Evolutionary conservation across 1,140 invertebrate species (phyloP).

Genomic region (Neuroterus valhalla): DNA sequence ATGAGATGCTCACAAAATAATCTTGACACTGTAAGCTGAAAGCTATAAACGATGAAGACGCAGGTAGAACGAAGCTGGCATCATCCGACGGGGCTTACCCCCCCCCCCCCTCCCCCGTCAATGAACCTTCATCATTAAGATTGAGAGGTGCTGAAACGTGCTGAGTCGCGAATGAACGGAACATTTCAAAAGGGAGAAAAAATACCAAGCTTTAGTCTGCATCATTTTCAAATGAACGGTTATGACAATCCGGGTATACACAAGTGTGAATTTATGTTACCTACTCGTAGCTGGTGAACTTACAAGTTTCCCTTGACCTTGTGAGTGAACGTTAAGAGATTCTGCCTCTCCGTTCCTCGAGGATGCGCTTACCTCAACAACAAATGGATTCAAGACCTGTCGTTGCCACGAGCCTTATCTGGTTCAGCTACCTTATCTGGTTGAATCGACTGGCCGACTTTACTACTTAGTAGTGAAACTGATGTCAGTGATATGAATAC

Average conservation of each 20-base stretch:
- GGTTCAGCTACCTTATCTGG: conserved; percentile 28
- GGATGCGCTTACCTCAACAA: conserved; percentile 18
- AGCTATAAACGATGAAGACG: conserved; percentile 22
- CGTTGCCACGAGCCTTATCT: conserved; percentile 25
- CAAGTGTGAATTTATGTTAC: conserved; percentile 59
- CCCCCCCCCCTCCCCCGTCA: background rate
- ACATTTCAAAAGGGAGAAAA: background rate
- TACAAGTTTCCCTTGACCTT: conserved; percentile 68
- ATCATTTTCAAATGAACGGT: conserved; percentile 54
- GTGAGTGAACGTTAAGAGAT: conserved; percentile 53
- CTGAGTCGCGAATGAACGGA: background rate
- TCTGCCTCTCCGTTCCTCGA: conserved; percentile 30
- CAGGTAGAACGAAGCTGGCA: conserved; percentile 15
- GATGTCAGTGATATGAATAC: conserved; percentile 30
- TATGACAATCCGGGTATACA: conserved; percentile 54
- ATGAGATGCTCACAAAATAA: conserved; percentile 7
- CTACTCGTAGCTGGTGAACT: conserved; percentile 50
- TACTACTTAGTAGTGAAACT: conserved; percentile 24
- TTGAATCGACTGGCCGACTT: conserved; percentile 25
- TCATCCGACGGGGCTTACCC: conserved; percentile 17
- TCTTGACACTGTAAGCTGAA: conserved; percentile 17
- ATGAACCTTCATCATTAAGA: conserved; percentile 10
- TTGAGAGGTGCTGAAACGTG: conserved; percentile 20
- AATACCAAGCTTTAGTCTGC: background rate
- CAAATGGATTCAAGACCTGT: conserved; percentile 20